Evolutionary conservation across 2,113 vertebrate species (phyloP).

Genomic region (Cynopterus brachyotis): DNA sequence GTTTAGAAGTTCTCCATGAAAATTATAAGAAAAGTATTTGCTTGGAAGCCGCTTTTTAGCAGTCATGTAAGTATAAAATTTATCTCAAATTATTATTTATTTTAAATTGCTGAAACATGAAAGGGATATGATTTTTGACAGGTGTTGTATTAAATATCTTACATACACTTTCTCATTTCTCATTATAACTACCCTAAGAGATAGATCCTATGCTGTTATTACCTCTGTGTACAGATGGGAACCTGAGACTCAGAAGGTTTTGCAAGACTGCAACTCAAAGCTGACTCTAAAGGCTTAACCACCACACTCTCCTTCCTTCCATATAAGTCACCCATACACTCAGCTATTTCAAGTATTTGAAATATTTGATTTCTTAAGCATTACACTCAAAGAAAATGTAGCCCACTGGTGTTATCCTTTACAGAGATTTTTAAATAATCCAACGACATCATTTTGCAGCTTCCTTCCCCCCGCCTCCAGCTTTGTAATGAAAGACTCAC

Average conservation of each 20-base stretch:
- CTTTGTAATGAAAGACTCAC: neutral
- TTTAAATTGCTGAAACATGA: conserved; percentile 33
- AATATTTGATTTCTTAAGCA: neutral
- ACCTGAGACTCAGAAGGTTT: neutral
- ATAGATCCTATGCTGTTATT: neutral
- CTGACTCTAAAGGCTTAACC: neutral
- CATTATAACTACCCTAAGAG: neutral
- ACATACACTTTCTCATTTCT: neutral
- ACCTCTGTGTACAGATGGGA: neutral
- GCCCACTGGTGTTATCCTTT: neutral
- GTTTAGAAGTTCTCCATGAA: conserved; percentile 24
- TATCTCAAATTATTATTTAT: neutral
- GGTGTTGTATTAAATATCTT: neutral
- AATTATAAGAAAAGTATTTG: conserved; percentile 6
- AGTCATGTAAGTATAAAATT: neutral
- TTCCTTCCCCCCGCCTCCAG: neutral
- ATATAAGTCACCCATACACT: neutral
- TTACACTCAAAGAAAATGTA: neutral
- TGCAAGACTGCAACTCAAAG: neutral
- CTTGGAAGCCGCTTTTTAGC: neutral
- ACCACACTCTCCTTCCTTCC: neutral
- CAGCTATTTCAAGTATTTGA: neutral
- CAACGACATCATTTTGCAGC: neutral
- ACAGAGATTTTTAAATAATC: neutral
- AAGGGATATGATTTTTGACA: neutral